Percentiles rank a stretch among this genome's conserved stretches.
Conservation (phyloP, 2,113 vertebrate species). For the Neopipo cinnamomea region DNA sequence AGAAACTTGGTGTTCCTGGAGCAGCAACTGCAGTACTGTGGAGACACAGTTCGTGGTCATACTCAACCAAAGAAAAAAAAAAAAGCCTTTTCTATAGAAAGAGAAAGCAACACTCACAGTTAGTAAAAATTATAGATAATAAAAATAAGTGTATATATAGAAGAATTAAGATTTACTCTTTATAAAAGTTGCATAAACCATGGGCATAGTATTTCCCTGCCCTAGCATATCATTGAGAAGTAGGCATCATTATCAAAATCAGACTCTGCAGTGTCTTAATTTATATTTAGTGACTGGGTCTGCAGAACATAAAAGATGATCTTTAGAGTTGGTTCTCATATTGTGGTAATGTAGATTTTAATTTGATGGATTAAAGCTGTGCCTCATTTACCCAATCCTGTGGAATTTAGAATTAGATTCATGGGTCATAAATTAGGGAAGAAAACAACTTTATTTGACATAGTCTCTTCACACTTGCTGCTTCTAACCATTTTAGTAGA, state of each 20-base stretch:
- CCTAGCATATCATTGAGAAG: not conserved
- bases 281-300: constrained; percentile 1
- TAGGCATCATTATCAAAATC: not conserved
- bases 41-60: not conserved
- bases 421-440: constrained; percentile 6
- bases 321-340: not conserved
- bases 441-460: constrained; percentile 25
- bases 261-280: not conserved
- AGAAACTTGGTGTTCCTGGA: not conserved
- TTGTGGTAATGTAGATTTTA: constrained; percentile 1
- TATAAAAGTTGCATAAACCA: not conserved
- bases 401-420: constrained; percentile 2
- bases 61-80: not conserved
- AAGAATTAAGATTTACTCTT: not conserved
- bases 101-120: not conserved
- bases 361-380: constrained; percentile 32
- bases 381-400: constrained; percentile 27
- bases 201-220: not conserved
- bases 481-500: not conserved
- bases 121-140: not conserved
- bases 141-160: not conserved
- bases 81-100: not conserved
- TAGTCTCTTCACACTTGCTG: not conserved
- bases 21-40: not conserved
- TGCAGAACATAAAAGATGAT: constrained; percentile 10